Evolutionary conservation across 2,113 vertebrate genomes (phyloP), one percentile per base, ranked within the genome.

Genomic region (Phrynosoma blainvillii): DNA sequence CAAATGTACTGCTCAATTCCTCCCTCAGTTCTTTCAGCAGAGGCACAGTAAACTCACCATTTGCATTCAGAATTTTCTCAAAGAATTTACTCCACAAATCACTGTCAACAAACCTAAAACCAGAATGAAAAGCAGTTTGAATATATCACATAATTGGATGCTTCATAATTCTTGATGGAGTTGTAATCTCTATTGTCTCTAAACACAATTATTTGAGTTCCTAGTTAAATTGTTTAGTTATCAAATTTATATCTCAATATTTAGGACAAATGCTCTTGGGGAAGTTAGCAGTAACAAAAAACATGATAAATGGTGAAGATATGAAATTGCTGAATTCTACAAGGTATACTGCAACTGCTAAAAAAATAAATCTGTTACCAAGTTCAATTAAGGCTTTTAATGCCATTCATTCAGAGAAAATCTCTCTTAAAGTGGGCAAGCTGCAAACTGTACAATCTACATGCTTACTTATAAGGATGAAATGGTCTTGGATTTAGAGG

Each of bases 41-140:
- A 91, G 91, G 89, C 84, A 94, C 92, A 14, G 97, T 96, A 84
- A 94, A 84, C 91, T 95, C 95, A 76, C 90, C 94, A 90, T 88
- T 92, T 89, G 96, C 89, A 94, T 98, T 98, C 92, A 98, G 95
- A 93, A 97, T 94, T 93, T 90, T 95, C 91, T 82, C 92, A 92
- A 98, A 96, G 93, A 98, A 93, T 73, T 94, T 95, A 90, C 84
- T 96, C 97, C 97, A 98, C 90, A 97, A 92, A 82, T 93, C 95
- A 91, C 89, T 87, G 74, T 87, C 88, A 89, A 78, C 87, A 85
- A 88, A 88, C 94, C 97, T 97, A 92, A 93, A 92, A 96, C 91
- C 75, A 96, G 68, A 96, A 0, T 94, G 88, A 18, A 88, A 84
- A 95, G 79, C 2, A 87, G 73, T 91, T 82, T 93, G 86, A 88